phyloP scores from a whole-genome alignment of 1,140 invertebrate species.

The Wasmannia auropunctata region DNA sequence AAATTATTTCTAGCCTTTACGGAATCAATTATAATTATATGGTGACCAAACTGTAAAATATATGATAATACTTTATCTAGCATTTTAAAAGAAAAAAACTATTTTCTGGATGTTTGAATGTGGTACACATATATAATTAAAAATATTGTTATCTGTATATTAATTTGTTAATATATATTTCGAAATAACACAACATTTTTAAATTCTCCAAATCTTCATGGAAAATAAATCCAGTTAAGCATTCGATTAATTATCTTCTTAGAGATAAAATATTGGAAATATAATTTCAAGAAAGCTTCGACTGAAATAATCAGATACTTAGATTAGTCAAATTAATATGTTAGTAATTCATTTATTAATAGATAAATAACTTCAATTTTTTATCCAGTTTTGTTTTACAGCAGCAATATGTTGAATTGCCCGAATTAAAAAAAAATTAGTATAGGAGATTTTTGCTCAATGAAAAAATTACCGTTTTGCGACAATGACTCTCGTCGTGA shows the following conservation, averaged over 20 bases:
- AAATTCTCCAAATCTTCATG: not conserved
- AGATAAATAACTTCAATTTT: not conserved
- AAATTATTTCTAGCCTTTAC: conserved; percentile 26
- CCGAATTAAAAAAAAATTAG: not conserved
- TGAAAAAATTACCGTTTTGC: conserved; percentile 6
- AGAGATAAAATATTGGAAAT: not conserved
- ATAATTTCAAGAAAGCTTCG: not conserved
- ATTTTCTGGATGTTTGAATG: not conserved
- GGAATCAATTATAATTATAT: conserved; percentile 7
- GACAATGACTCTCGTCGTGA: not conserved
- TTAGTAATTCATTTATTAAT: not conserved
- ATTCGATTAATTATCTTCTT: not conserved
- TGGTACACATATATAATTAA: not conserved
- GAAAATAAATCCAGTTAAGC: not conserved
- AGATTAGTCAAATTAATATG: not conserved
- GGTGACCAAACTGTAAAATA: not conserved
- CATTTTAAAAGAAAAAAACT: not conserved
- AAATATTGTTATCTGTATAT: not conserved
- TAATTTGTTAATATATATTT: not conserved
- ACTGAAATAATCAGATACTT: too few relatives aligned
- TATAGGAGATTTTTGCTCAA: not conserved
- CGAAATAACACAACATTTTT: not conserved
- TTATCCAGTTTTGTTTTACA: not conserved
- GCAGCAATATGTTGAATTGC: not conserved
- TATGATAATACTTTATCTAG: not conserved